Evolutionary conservation across 2,797 vertebrate genomes (phyloP), one percentile per base, ranked within the genome.

Genomic region (Xerus rutilus): DNA sequence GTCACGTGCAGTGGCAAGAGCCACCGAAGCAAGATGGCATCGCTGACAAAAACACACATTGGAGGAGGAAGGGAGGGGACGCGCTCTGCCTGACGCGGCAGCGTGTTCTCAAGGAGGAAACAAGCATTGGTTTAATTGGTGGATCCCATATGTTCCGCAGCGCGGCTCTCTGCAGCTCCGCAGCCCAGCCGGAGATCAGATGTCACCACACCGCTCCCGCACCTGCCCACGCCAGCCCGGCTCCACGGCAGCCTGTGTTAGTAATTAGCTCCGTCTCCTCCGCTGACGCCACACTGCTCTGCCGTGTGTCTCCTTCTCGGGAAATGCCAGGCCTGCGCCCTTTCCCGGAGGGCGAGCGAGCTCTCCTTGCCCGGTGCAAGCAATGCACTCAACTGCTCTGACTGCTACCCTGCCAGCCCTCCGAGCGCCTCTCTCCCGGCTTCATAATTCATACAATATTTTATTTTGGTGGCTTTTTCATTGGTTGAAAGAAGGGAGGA

Each of bases 401-500:
- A 2, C 10, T 0, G n/a, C 23, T 0, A 5, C 62, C 1, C 47
- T 0, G 17, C 23, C 4, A 8, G 65, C 35, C 35, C 9, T 39
- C 0, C 0, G 0, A 2, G 49, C 1, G 2, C 59, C 1, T 0
- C 0, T 7, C 85, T 72, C 39, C 1, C 39, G 10, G 52, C 81
- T 78, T 54, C 30, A 47, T 57, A 70, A 77, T 95, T 64, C 67
- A 86, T 57, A 73, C 78, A 89, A 30, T 90, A 72, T 72, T 93
- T 88, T 88, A 93, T 86, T 94, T 91, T 81, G 96, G 90, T 73
- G 47, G 35, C 77, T 94, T 97, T 96, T 97, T 97, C 93, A 91
- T 90, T 94, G 83, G 94, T 96, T 96, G 94, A 98, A 97, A 98
- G 95, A 93, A 64, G 47, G 73, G 64, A 84, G 64, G 57, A 52